Percentiles rank a stretch among this genome's conserved stretches.
These are phyloP conservation scores for Leguminivora glycinivorella DNA, from an alignment of 1,140 invertebrate species.

Conservation along the genomic window DNA sequence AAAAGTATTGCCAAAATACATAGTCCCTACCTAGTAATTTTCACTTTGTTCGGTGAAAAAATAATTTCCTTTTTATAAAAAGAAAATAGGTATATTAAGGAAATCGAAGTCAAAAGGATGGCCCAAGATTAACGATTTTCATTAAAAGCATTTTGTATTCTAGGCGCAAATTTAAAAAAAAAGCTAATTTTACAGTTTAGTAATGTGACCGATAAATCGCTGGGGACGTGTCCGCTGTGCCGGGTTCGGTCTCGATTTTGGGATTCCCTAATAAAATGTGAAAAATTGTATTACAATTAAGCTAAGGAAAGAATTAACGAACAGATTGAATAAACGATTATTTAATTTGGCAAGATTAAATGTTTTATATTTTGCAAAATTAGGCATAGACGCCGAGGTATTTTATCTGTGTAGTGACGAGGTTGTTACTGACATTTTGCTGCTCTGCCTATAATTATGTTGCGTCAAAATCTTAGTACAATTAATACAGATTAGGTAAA, in stretches of 20 bases:
- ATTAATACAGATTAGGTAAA: no score
- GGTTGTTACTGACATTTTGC: no score
- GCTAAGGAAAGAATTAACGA: background rate
- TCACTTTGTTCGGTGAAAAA: background rate
- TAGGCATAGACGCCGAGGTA: no score
- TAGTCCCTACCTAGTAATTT: background rate
- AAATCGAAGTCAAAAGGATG: background rate
- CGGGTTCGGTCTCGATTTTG: background rate
- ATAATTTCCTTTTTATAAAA: conserved; percentile 14
- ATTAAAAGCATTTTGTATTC: conserved; percentile 28
- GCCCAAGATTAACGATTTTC: background rate
- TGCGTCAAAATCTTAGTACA: no score
- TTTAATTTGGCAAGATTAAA: no score
- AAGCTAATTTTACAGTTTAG: conserved; percentile 28
- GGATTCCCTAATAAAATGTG: background rate
- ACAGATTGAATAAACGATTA: no score
- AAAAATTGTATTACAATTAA: background rate
- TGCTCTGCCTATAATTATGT: no score
- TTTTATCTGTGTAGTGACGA: no score
- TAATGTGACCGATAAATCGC: conserved; percentile 25
- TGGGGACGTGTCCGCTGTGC: conserved; percentile 5
- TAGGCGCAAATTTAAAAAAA: conserved; percentile 14
- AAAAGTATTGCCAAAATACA: no score
- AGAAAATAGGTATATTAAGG: background rate
- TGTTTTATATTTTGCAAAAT: no score